Conservation (phyloP, 2,797 vertebrate genomes). For the Sciaenops ocellatus region DNA sequence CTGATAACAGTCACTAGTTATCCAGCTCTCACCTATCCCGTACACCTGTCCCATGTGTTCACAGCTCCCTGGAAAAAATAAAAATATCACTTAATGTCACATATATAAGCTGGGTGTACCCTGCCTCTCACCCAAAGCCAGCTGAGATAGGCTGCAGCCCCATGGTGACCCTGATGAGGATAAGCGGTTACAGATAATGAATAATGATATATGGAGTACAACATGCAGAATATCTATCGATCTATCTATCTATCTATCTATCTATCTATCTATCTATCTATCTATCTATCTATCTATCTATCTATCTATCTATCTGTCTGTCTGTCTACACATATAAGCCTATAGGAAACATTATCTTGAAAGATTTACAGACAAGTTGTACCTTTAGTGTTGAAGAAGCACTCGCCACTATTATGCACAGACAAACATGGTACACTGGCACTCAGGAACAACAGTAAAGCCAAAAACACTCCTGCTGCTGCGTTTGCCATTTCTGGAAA, state of each 20-base stretch:
- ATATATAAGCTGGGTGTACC: too few species aligned
- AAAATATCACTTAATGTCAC: neutral
- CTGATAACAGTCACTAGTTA: constrained; percentile 82
- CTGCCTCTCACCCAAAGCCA: too few species aligned
- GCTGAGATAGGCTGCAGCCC: too few species aligned
- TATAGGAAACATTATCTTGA: neutral
- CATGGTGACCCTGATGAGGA: too few species aligned
- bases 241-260: too few species aligned
- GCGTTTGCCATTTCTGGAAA: constrained; percentile 70
- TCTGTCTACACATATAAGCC: neutral
- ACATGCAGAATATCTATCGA: too few species aligned
- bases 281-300: too few species aligned
- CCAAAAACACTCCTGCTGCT: constrained; percentile 59
- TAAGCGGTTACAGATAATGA: too few species aligned
- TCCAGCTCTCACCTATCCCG: constrained; percentile 84
- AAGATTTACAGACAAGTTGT: constrained; percentile 1
- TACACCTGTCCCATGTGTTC: constrained; percentile 81
- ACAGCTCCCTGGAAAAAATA: constrained; percentile 76
- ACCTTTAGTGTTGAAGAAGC: constrained; percentile 88
- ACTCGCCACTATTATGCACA: constrained; percentile 81
- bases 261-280: too few species aligned
- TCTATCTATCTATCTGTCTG: too few species aligned
- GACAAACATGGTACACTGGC: constrained; percentile 64
- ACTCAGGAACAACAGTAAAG: constrained; percentile 71
- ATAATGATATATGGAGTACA: too few species aligned